A percentile compares a stretch with the other conserved stretches of the same genome.
phyloP scores from a whole-genome alignment of 2,888 invertebrate genomes.

The Dysmachus trigonus region DNA sequence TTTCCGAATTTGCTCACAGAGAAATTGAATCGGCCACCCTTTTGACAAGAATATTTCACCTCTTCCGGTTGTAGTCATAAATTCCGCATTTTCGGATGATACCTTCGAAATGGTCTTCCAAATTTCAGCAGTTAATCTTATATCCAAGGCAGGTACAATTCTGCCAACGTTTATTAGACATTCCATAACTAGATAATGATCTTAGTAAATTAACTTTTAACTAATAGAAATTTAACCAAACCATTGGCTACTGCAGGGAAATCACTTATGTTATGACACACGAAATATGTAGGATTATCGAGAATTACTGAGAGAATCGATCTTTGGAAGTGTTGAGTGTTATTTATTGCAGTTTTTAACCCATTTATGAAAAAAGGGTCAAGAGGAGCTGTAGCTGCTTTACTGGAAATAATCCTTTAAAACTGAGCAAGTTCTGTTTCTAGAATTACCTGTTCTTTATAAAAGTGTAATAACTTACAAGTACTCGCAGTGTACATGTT shows the following conservation, averaged over 20 bases:
- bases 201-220: background rate
- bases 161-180: constrained; percentile 9
- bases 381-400: background rate
- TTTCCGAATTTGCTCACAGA: constrained; percentile 42
- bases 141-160: constrained; percentile 30
- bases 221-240: background rate
- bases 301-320: background rate
- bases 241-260: background rate
- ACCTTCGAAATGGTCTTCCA: constrained; percentile 45
- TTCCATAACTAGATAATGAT: background rate
- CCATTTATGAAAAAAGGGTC: background rate
- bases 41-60: background rate
- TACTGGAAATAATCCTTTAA: background rate
- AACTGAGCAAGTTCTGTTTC: background rate
- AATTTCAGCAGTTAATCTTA: constrained; percentile 44
- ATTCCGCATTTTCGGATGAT: constrained; percentile 2
- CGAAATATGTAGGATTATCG: background rate
- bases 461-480: background rate
- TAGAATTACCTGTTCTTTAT: background rate
- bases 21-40: constrained; percentile 29
- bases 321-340: background rate
- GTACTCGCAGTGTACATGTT: background rate
- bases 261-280: background rate
- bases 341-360: background rate
- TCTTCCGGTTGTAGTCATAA: background rate